Evolutionary conservation across 2,797 vertebrate genomes (phyloP).

Genomic region (Urosaurus nigricauda): DNA sequence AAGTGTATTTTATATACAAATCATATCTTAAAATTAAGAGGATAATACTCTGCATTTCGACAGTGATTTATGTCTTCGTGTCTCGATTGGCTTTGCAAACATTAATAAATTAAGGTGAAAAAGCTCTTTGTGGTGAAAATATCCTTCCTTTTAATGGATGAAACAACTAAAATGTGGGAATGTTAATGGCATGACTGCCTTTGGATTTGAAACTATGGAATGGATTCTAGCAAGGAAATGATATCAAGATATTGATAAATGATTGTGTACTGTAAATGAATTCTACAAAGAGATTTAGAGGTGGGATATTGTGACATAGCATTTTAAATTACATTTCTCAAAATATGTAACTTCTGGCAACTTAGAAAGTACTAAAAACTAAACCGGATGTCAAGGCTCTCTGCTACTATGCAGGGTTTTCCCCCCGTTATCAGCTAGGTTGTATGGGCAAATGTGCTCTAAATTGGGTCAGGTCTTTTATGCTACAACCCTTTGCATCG

Average conservation of each 20-base stretch:
- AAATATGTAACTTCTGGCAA: not conserved
- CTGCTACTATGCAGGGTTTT: not conserved
- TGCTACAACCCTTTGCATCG: not conserved
- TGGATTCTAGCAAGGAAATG: not conserved
- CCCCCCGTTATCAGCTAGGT: not conserved
- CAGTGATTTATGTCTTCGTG: not conserved
- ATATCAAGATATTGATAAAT: not conserved
- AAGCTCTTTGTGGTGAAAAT: not conserved
- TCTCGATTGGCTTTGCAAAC: constrained; percentile 48
- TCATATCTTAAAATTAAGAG: constrained; percentile 52
- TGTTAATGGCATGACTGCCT: constrained; percentile 36
- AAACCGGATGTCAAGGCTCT: not conserved
- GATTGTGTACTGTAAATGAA: constrained; percentile 33
- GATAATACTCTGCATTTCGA: constrained; percentile 28
- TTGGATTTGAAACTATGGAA: constrained; percentile 24
- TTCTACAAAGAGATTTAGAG: not conserved
- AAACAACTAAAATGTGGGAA: constrained; percentile 14
- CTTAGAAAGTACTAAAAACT: not conserved
- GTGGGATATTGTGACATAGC: constrained; percentile 48
- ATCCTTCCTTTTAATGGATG: not conserved
- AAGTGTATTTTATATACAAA: constrained; percentile 24
- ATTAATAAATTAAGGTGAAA: constrained; percentile 36
- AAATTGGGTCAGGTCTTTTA: not conserved
- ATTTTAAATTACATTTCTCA: constrained; percentile 34
- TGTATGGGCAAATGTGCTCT: not conserved